A percentile compares a stretch with the other conserved stretches of the same genome.
Evolutionary conservation across 2,113 vertebrate species (phyloP).

Genomic region (Apteryx owenii): DNA sequence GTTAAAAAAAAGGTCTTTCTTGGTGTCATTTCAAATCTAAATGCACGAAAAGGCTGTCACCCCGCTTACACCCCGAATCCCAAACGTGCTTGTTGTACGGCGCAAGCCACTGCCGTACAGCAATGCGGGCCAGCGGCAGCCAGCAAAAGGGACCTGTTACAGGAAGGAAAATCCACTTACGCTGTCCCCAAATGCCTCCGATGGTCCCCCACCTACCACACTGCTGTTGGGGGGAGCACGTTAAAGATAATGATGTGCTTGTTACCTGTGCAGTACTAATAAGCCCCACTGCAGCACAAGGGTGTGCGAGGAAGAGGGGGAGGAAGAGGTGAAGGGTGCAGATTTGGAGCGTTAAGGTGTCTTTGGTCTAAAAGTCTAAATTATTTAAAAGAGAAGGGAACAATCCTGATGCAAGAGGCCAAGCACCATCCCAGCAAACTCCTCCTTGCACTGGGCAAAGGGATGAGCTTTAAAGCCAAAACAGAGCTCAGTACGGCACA

Average conservation of each 20-base stretch:
- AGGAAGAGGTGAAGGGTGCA: background rate
- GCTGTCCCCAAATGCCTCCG: accelerated
- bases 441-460: too few species aligned
- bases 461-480: too few species aligned
- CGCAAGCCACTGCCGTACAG: accelerated
- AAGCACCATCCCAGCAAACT: background rate
- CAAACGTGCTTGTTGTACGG: accelerated
- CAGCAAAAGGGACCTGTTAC: accelerated
- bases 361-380: background rate
- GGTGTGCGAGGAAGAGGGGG: background rate
- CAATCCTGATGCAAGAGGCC: too few species aligned
- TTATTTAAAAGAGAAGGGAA: background rate
- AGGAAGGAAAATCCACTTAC: background rate
- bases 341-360: background rate
- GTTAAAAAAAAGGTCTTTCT: background rate
- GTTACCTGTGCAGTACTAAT: background rate
- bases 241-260: background rate
- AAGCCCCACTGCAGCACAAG: background rate
- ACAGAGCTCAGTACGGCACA: too few species aligned
- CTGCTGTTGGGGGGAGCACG: background rate
- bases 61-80: accelerated
- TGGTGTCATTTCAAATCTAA: accelerated
- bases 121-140: too few species aligned
- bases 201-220: background rate
- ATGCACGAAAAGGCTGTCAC: background rate